These are phyloP conservation scores for Sebastes nivosus DNA, from an alignment of 2,797 vertebrate species.

Conservation along the genomic window DNA sequence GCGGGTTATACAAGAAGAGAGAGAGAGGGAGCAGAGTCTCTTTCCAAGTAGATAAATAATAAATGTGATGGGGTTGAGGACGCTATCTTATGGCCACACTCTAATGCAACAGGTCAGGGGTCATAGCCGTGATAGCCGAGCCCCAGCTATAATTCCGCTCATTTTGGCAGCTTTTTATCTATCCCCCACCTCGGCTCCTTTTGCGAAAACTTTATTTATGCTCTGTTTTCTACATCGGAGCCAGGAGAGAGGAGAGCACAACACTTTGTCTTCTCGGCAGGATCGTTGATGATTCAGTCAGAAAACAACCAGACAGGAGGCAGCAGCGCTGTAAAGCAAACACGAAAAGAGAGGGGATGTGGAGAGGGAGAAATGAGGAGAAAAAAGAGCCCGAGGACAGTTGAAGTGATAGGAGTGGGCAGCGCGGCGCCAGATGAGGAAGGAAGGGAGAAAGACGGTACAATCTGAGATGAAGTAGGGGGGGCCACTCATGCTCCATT, in stretches of 20 bases:
- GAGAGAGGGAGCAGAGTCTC: slow-evolving; percentile 14
- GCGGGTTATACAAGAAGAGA: slow-evolving; percentile 36
- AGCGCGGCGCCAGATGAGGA: slow-evolving; percentile 40
- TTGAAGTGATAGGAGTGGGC: slow-evolving; percentile 57
- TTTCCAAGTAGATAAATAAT: slow-evolving; percentile 69
- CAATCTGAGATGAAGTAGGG: slow-evolving; percentile 34
- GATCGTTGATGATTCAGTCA: slow-evolving; percentile 62
- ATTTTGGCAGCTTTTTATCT: slow-evolving; percentile 61
- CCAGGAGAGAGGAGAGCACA: slow-evolving; percentile 45
- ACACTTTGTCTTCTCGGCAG: slow-evolving; percentile 52
- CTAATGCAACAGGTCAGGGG: slow-evolving; percentile 68
- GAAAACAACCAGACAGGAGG: slow-evolving; percentile 45
- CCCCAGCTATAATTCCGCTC: slow-evolving; percentile 44
- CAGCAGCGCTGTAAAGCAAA: slow-evolving; percentile 52
- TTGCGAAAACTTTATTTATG: slow-evolving; percentile 56
- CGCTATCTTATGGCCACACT: slow-evolving; percentile 39
- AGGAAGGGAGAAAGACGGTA: neutral
- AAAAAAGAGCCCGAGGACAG: slow-evolving; percentile 54
- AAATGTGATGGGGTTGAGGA: slow-evolving; percentile 60
- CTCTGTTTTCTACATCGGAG: slow-evolving; percentile 16
- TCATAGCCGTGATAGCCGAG: slow-evolving; percentile 46
- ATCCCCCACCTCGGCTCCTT: slow-evolving; percentile 27
- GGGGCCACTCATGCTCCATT: slow-evolving; percentile 13
- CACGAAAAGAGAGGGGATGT: slow-evolving; percentile 38
- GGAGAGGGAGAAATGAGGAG: slow-evolving; percentile 48